Evolutionary conservation across 30 jellyfish, hydroid and myxozoan genomes (phyloP), one percentile per base, ranked within the genome.

Genomic region (Aurelia coerulea): DNA sequence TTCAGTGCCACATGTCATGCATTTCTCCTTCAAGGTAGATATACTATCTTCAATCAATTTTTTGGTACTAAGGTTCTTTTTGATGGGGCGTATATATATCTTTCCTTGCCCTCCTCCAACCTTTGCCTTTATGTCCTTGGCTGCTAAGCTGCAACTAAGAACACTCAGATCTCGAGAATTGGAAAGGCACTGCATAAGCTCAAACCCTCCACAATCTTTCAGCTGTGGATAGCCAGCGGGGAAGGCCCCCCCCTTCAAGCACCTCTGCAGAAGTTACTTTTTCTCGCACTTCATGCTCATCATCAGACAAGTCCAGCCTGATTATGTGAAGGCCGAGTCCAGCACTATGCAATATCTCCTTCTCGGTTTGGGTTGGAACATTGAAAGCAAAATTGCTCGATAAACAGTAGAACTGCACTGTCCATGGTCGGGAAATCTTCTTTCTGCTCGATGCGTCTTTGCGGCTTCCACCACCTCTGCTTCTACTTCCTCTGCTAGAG

Each of bases 91-190:
- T 50, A 66, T 42, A 62, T 10, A 81, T 1, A 81, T 81, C 62
- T 81, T 81, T 2, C 77, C 84, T 69, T 81, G 91, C n/a, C 91
- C 91, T 33, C 88, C 81, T 35, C 91, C 91, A 81, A 81, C 68
- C 65, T 46, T 66, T 69, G 84, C 84, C 39, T 81, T 50, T 16
- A 81, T 67, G 16, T 69, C 91, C 62, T 81, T 69, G 16, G 91
- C 91, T 69, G 86, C 73, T 10, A 68, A 11, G 63, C 59, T 58
- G 60, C 91, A 68, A 4, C 49, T 2, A 70, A 81, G 73, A 66
- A 81, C 86, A 58, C 65, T 68, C 73, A 81, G 68, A 68, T 66
- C 91, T 1, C 91, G 74, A 46, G 85, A 66, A 31, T 81, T 81
- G 23, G 86, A 56, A 14, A 69, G 37, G 76, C 85, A 81, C 91